Evolutionary conservation across 2,113 vertebrate species (phyloP).

Genomic region (Piprites chloris): DNA sequence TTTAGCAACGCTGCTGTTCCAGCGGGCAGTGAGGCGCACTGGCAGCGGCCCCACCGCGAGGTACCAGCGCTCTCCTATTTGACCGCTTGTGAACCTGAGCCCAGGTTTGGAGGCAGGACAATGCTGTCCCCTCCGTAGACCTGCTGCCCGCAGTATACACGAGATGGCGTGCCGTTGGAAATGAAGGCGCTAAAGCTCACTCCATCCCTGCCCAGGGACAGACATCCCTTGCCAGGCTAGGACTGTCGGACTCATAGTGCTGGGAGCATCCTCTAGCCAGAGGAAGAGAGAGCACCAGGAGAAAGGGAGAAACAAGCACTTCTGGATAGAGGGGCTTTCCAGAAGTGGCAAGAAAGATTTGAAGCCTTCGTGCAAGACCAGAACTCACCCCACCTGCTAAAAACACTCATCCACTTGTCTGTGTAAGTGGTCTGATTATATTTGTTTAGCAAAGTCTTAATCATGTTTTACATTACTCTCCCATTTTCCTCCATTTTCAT

Average conservation of each 20-base stretch:
- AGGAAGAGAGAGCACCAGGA: neutral
- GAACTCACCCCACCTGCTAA: neutral
- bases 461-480: neutral
- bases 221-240: neutral
- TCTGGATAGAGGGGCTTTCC: neutral
- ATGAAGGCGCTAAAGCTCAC: accelerated
- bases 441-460: neutral
- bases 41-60: accelerated
- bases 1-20: accelerated
- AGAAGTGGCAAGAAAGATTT: neutral
- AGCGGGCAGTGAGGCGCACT: accelerated
- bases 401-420: neutral
- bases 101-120: neutral
- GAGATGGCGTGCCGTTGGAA: neutral
- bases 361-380: neutral
- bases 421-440: neutral
- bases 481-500: neutral
- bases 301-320: neutral
- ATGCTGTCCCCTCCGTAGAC: neutral
- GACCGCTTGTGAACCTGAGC: accelerated
- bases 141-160: accelerated
- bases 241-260: neutral
- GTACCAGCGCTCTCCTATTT: neutral
- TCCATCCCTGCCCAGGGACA: neutral
- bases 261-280: neutral